These are phyloP conservation scores for Morpho achilles DNA, from an alignment of 2,888 invertebrate genomes.

Conservation along the genomic window DNA sequence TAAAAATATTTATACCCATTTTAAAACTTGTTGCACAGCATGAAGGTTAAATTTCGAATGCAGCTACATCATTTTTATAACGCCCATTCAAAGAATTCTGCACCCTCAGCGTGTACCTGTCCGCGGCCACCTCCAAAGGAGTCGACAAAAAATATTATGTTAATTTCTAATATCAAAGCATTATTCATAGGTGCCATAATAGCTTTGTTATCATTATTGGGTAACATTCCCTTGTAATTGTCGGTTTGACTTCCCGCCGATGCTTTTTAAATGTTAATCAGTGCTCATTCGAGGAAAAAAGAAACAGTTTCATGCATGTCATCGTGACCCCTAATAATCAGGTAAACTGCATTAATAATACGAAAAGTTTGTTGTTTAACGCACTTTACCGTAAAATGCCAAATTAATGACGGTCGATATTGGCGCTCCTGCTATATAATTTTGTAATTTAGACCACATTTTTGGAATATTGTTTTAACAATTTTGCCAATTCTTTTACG, in stretches of 20 bases:
- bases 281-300: constrained; percentile 31
- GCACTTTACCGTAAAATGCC: constrained; percentile 13
- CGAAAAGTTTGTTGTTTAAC: constrained; percentile 20
- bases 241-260: constrained; percentile 37
- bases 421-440: constrained; percentile 1
- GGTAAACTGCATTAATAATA: constrained; percentile 22
- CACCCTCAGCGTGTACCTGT: constrained; percentile 76
- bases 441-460: constrained; percentile 4
- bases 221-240: constrained; percentile 62
- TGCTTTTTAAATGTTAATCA: constrained; percentile 44
- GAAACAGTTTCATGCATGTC: constrained; percentile 47
- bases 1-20: constrained; percentile 26
- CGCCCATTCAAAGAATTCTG: constrained; percentile 76
- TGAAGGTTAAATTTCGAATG: constrained; percentile 32
- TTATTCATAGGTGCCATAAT: constrained; percentile 73
- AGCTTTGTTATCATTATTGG: constrained; percentile 75
- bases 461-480: not conserved
- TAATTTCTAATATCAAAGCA: constrained; percentile 70
- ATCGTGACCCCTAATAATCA: constrained; percentile 31
- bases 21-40: constrained; percentile 28
- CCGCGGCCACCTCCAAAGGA: constrained; percentile 73
- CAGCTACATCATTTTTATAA: constrained; percentile 33
- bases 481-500: not conserved
- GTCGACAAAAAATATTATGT: constrained; percentile 74
- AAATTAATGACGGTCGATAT: not conserved